phyloP scores from a whole-genome alignment of 2,888 invertebrate genomes.

The Prenolepis imparis region DNA sequence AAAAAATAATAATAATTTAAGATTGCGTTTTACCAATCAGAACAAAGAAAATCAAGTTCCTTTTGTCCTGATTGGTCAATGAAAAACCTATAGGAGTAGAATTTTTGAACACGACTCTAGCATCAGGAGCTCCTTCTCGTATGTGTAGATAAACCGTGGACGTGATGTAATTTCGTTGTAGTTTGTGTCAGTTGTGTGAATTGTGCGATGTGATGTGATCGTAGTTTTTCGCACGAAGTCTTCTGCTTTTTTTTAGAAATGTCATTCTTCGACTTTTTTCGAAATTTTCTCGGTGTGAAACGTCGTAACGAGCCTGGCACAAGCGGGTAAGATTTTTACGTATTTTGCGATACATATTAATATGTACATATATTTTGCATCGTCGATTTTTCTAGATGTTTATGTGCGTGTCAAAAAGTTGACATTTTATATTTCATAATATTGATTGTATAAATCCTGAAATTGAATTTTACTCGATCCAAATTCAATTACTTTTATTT shows the following conservation, averaged over 20 bases:
- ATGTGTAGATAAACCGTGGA: not conserved
- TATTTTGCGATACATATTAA: not conserved
- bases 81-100: not conserved
- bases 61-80: not conserved
- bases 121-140: no score
- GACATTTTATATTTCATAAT: not conserved
- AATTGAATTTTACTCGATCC: not conserved
- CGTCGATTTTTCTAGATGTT: not conserved
- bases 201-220: not conserved
- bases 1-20: no score
- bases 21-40: no score
- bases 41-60: not conserved
- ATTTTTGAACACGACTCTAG: not conserved
- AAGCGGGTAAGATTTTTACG: slow-evolving; percentile 70
- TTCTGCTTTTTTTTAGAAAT: slow-evolving; percentile 67
- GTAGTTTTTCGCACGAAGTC: not conserved
- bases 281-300: slow-evolving; percentile 75
- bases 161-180: not conserved
- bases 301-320: slow-evolving; percentile 68
- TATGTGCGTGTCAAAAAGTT: not conserved
- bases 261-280: slow-evolving; percentile 79
- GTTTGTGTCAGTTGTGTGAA: not conserved
- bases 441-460: not conserved
- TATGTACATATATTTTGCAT: not conserved
- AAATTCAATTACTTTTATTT: not conserved